Evolutionary conservation across 1,140 invertebrate species (phyloP), one percentile per base, ranked within the genome.

Genomic region (Samia ricini): DNA sequence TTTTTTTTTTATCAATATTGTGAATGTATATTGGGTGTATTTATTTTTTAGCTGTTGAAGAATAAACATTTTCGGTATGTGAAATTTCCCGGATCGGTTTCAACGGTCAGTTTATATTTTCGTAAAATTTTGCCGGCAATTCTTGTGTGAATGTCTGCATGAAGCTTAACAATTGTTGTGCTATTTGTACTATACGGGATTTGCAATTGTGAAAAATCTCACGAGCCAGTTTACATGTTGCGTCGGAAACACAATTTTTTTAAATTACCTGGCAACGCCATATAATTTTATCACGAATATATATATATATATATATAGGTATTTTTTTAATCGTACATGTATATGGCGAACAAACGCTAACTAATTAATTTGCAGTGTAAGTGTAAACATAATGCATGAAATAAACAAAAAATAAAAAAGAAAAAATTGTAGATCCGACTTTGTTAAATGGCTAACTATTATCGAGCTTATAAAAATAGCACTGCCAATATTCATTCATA

Each of bases 31-130:
- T 85, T 85, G 78, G n/a, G 75, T 87, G 83, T 87, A 83, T 88
- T 88, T 90, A 77, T 87, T 87, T 91, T 91, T 90, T 91, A 91
- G 89, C 88, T 89, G 68, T 86, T 89, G 86, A 89, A 86, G 87
- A 91, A 90, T 86, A 90, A 89, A 73, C 87, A 89, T 85, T 91
- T 91, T 89, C 89, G 88, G 80, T 91, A 90, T 89, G 87, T 91
- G 82, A 88, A 89, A 89, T 89, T 91, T 79, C 89, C 89, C 64
- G 88, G 89, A 72, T 89, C 88, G 51, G 78, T 88, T 60, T 77
- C 84, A 33, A 91, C 88, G 89, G 89, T 91, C 83, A 91, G 89
- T 91, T 83, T 42, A 42, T 42, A 15, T 67, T 77, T 70, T n/a
- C n/a, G n/a, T n/a, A 81, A 75, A 64, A 75, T 83, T 78, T 83